A percentile compares a stretch with the other conserved stretches of the same genome.
Conservation (phyloP, 2,888 invertebrate species). For the Lymantria monacha region DNA sequence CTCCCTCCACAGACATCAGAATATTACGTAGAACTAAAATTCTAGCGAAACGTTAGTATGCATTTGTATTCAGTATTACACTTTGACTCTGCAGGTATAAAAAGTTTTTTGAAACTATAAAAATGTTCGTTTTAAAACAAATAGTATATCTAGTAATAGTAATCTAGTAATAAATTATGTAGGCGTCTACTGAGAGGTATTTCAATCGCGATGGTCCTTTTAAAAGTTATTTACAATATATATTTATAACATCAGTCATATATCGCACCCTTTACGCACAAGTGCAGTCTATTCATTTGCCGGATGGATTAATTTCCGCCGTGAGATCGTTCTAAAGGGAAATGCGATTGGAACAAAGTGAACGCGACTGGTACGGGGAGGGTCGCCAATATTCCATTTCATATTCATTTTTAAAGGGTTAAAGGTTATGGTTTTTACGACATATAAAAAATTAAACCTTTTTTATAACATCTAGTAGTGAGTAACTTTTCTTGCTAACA, state of each 20-base stretch:
- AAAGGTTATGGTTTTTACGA: constrained; percentile 31
- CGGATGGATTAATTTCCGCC: constrained; percentile 80
- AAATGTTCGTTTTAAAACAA: too few species aligned
- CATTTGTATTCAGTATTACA: too few species aligned
- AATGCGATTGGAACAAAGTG: constrained; percentile 78
- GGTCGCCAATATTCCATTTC: constrained; percentile 63
- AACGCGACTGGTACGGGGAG: constrained; percentile 49
- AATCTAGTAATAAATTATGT: too few species aligned
- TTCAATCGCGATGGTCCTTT: constrained; percentile 2
- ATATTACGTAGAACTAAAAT: too few species aligned
- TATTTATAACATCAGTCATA: constrained; percentile 51
- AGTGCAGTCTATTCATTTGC: constrained; percentile 79
- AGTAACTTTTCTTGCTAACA: too few species aligned
- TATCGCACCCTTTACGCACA: constrained; percentile 65
- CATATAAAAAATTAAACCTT: constrained; percentile 16
- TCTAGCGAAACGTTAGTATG: too few species aligned
- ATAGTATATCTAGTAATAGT: too few species aligned
- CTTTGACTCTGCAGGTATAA: too few species aligned
- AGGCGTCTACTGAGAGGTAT: too few species aligned
- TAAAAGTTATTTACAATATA: constrained; percentile 30
- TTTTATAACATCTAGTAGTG: too few species aligned
- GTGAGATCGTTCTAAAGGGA: constrained; percentile 77
- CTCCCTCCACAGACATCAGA: too few species aligned
- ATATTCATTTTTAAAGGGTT: constrained; percentile 61
- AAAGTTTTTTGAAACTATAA: too few species aligned